Base-by-base conservation (phyloP, 2,113 vertebrate genomes). In the Prunella fulvescens region DNA sequence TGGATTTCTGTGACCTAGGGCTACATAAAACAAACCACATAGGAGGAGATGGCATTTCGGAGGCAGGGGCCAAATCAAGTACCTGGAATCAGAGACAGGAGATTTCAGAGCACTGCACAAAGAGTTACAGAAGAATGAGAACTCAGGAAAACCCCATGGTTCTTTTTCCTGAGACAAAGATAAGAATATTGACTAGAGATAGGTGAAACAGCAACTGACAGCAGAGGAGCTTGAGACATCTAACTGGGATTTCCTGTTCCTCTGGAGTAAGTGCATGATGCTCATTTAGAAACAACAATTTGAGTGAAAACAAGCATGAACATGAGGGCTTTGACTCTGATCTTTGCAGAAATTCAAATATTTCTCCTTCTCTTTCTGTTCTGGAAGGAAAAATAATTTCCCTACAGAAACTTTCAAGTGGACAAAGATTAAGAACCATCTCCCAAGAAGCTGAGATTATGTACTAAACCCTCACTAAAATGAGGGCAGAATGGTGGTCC, bases 91-190 rank as follows among this genome's bases (percentile, higher is more conserved):
- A 40, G 58, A 2, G 62, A 26, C 45, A 47, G 60, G 70, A 96
- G 78, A 85, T 48, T 87, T 58, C 78, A 82, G 69, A 57, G 51
- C 72, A 69, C 73, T 17, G 4, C 64, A 92, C 71, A 86, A 92
- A 84, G 80, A 96, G 88, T 96, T 94, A 93, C 92, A 93, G 81
- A n/a, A 95, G 70, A 93, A 84, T 45, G 74, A 64, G 82, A 83
- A 72, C 65, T 95, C 93, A 65, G 93, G 90, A 96, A 97, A 93
- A 86, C 48, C 53, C 83, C 65, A 61, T 40, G 72, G 45, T 67
- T 87, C 86, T 89, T 94, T 89, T 96, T 95, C 95, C 92, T 94
- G 81, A 95, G 45, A 66, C 83, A 87, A 82, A 84, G 95, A 92
- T 94, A 96, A 93, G 83, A 62, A 83, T 89, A 95, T 89, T 94